A percentile compares a stretch with the other conserved stretches of the same genome.
phyloP scores from a whole-genome alignment of 2,113 vertebrate species.

The Neodontobutis hainanensis region DNA sequence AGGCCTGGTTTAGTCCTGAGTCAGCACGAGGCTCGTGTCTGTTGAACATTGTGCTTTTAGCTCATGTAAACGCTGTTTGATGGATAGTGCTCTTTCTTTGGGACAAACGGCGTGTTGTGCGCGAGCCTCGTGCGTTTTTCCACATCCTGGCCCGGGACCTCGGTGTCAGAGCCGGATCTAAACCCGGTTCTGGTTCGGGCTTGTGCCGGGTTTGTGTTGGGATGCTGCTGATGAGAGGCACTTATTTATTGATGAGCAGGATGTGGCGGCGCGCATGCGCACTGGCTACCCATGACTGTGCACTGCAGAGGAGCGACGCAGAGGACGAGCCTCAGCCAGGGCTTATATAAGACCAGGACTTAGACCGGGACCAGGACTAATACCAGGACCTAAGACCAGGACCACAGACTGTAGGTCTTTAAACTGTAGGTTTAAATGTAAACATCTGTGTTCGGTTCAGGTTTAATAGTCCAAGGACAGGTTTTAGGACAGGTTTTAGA shows the following conservation, averaged over 20 bases:
- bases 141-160: too few species aligned
- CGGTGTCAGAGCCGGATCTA: too few species aligned
- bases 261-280: constrained; percentile 63
- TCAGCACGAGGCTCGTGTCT: too few species aligned
- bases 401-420: background rate
- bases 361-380: background rate
- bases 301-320: constrained; percentile 67
- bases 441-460: background rate
- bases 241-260: constrained; percentile 57
- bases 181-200: background rate
- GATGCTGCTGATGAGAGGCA: background rate
- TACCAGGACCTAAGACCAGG: too few species aligned
- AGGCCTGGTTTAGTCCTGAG: too few species aligned
- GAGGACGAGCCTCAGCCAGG: constrained; percentile 15
- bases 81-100: too few species aligned
- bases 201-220: background rate
- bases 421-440: background rate
- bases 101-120: too few species aligned
- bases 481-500: background rate
- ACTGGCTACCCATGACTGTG: constrained; percentile 68
- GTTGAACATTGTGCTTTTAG: too few species aligned
- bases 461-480: background rate
- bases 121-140: too few species aligned
- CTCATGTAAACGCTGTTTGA: too few species aligned
- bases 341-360: background rate